Percentiles rank a stretch among this genome's conserved stretches.
Evolutionary conservation across 2,888 invertebrate genomes (phyloP).

Genomic region (Tupiocoris notatus): DNA sequence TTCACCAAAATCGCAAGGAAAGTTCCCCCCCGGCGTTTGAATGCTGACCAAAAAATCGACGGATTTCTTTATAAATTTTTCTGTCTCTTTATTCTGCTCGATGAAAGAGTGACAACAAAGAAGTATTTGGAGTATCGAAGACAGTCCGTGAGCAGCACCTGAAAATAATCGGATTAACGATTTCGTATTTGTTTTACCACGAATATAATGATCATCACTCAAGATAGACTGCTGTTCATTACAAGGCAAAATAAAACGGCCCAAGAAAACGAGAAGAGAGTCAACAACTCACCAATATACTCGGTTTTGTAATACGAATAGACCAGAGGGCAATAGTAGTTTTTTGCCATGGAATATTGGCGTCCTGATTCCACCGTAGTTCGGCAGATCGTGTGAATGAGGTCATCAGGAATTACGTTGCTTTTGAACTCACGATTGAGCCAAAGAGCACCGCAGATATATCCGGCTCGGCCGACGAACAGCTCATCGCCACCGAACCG

Average conservation of each 20-base stretch:
- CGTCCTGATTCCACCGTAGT: conserved; percentile 70
- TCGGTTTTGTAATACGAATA: conserved; percentile 72
- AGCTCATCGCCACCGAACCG: conserved; percentile 72
- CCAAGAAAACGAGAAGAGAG: no score
- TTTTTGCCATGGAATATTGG: conserved; percentile 58
- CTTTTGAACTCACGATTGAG: conserved; percentile 61
- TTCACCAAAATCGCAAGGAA: conserved; percentile 69
- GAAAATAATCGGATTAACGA: conserved; percentile 48
- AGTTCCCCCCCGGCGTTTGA: conserved; percentile 71
- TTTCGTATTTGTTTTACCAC: not conserved
- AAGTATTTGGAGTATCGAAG: conserved; percentile 65
- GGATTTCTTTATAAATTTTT: conserved; percentile 62
- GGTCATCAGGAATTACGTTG: conserved; percentile 54
- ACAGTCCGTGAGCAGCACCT: conserved; percentile 63
- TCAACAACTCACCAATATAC: conserved; percentile 61
- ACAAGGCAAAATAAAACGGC: no score
- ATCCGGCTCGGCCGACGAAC: conserved; percentile 82
- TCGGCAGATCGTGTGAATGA: conserved; percentile 66
- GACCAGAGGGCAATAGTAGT: conserved; percentile 65
- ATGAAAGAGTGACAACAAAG: conserved; percentile 52
- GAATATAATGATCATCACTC: not conserved
- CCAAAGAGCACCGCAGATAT: conserved; percentile 74
- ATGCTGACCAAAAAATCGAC: conserved; percentile 66
- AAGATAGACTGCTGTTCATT: no score
- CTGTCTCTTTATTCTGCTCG: conserved; percentile 57